Evolutionary conservation across 2,113 vertebrate genomes (phyloP), one percentile per base, ranked within the genome.

Genomic region (Anhinga anhinga): DNA sequence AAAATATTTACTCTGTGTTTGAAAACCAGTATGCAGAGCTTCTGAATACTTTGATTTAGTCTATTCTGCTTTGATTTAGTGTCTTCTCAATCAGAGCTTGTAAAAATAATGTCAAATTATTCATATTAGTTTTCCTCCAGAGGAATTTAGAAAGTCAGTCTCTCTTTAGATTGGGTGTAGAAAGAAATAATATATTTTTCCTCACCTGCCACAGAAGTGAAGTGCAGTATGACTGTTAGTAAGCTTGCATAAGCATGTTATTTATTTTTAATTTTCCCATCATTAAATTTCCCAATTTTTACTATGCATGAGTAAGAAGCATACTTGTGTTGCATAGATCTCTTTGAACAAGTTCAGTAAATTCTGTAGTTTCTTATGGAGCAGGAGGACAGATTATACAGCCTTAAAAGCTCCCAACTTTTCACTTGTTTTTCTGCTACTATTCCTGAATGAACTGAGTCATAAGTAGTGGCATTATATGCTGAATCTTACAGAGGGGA

Each of bases 1-100:
- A 87, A 91, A 95, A 89, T 67, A 71, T 66, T 96, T 93, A 79
- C 20, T 85, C 22, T 55, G 3, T 90, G 27, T 82, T 94, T 91
- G 50, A 85, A 86, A 87, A 87, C 7, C 36, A 86, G 34, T 66
- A 59, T 27, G 36, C 30, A 74, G 52, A 71, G n/a, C 44, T 94
- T 91, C 56, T 88, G 66, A 93, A 47, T 32, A 76, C 47, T 91
- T 86, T 63, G 16, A 67, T 86, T 83, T 82, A 62, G 42, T 65
- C 30, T 86, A 11, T 74, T 56, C n/a, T 69, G 20, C 34, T 58
- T 91, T 72, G 65, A 73, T 86, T 63, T 85, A 38, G 3, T 36
- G 25, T 90, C 53, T 81, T 84, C 56, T 74, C 36, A 70, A 49
- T 78, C 26, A 58, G 40, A 27, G 1, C 77, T 86, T 81, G 61